Evolutionary conservation across 2,113 vertebrate genomes (phyloP), one percentile per base, ranked within the genome.

Genomic region (Pachyramphus minor): DNA sequence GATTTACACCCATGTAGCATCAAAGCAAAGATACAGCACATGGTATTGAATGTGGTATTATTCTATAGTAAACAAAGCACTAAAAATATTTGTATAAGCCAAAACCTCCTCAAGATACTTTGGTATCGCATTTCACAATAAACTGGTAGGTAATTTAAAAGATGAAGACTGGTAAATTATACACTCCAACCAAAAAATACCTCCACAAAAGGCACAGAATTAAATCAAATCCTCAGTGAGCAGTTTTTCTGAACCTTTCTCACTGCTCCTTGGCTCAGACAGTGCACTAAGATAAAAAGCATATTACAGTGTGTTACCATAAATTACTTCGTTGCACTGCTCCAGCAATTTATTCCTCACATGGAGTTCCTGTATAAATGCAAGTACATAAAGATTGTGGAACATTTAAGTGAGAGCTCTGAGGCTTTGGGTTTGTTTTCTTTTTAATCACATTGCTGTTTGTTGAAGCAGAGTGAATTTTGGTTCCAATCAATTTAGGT

Each of bases 21-120:
- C 56, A 72, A 76, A 79, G 30, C 31, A 63, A 75, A 39, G n/a
- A 11, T 23, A 3, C 4, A 37, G 66, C 37, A n/a, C 35, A 9
- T 15, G 30, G 21, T 25, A 33, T 0, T 12, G 45, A 18, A 12
- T 0, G 21, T 9, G 30, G 21, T 6, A 30, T 19, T 42, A 2
- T 4, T 69, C 18, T 47, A 7, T 9, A 30, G 13, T 4, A n/a
- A 66, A 21, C 12, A 64, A 69, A 63, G 22, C 49, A 18, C 31
- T 47, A 24, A 24, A 53, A 39, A 10, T 41, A 18, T 30, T 25
- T 41, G 17, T 75, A 7, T 49, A 44, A 53, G 24, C 27, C 71
- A 9, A 62, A 90, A 49, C 19, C 21, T 23, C 1, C 5, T 15
- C 44, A 47, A 52, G 21, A 58, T 8, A 6, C 66, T 85, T 35